These are phyloP conservation scores for Arothron firmamentum DNA, from an alignment of 2,113 vertebrate species.

Conservation along the genomic window DNA sequence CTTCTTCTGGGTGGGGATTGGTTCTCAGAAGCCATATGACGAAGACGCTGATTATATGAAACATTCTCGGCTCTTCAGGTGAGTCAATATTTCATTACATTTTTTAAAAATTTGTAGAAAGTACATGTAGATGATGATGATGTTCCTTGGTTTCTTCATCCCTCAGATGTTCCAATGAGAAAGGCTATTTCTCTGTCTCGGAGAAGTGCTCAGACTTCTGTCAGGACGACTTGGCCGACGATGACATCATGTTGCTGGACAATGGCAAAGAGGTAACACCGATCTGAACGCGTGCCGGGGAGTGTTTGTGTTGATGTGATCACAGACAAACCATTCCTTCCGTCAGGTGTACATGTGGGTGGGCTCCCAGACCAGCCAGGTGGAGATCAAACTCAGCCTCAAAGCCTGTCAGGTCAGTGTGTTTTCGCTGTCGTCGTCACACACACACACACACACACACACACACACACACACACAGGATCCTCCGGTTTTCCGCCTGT, in stretches of 20 bases:
- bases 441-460: no score
- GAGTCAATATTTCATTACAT: neutral
- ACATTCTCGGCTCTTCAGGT: constrained; percentile 92
- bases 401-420: constrained; percentile 88
- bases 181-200: constrained; percentile 93
- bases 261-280: constrained; percentile 87
- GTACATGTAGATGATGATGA: neutral
- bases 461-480: no score
- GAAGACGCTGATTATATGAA: constrained; percentile 97
- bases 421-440: neutral
- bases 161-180: constrained; percentile 93
- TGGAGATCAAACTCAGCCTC: constrained; percentile 96
- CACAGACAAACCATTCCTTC: neutral
- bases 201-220: constrained; percentile 98
- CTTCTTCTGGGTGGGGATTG: constrained; percentile 98
- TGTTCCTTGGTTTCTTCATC: neutral
- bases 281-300: accelerated
- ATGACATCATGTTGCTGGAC: constrained; percentile 97
- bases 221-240: constrained; percentile 94
- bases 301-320: neutral
- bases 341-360: constrained; percentile 99
- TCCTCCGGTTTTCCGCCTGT: no score
- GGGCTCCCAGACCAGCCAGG: constrained; percentile 95
- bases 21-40: constrained; percentile 88
- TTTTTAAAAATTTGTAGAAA: neutral